Percentiles rank a stretch among this genome's conserved stretches.
Conservation (phyloP, 2,113 vertebrate species). For the Paracanthobrama guichenoti region DNA sequence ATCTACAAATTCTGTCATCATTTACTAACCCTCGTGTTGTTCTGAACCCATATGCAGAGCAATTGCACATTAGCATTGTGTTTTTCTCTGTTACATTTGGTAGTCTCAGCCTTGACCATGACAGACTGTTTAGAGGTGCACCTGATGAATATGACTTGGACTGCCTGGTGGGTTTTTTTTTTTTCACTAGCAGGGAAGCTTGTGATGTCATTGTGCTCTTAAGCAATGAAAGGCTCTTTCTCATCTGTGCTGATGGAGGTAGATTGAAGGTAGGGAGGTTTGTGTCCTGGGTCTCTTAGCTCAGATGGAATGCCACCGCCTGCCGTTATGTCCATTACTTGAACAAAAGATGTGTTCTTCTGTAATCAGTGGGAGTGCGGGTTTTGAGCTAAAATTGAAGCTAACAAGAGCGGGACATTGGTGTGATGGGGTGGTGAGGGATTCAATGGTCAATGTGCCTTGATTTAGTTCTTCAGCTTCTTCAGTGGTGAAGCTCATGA, state of each 20-base stretch:
- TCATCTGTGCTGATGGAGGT: not conserved
- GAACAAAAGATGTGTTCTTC: conserved; percentile 9
- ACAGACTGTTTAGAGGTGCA: not conserved
- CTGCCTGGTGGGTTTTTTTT: not conserved
- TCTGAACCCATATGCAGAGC: too few relatives aligned
- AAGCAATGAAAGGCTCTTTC: not conserved
- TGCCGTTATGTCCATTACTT: not conserved
- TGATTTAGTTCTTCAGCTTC: not conserved
- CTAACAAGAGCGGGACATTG: not conserved
- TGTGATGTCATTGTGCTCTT: conserved; percentile 1
- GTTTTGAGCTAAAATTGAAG: not conserved
- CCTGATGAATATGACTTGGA: not conserved
- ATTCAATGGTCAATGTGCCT: not conserved
- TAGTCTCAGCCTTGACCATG: not conserved
- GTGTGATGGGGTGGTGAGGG: not conserved
- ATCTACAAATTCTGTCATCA: too few relatives aligned
- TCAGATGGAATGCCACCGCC: not conserved
- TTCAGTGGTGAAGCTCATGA: not conserved
- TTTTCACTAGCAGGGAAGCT: not conserved
- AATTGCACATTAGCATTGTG: too few relatives aligned
- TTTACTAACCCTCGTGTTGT: too few relatives aligned
- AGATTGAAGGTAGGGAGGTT: conserved; percentile 22
- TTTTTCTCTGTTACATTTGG: too few relatives aligned
- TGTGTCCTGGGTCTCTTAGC: conserved; percentile 7
- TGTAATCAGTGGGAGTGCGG: not conserved